Evolutionary conservation across 2,888 invertebrate genomes (phyloP), one percentile per base, ranked within the genome.

Genomic region (Nomada fabriciana): DNA sequence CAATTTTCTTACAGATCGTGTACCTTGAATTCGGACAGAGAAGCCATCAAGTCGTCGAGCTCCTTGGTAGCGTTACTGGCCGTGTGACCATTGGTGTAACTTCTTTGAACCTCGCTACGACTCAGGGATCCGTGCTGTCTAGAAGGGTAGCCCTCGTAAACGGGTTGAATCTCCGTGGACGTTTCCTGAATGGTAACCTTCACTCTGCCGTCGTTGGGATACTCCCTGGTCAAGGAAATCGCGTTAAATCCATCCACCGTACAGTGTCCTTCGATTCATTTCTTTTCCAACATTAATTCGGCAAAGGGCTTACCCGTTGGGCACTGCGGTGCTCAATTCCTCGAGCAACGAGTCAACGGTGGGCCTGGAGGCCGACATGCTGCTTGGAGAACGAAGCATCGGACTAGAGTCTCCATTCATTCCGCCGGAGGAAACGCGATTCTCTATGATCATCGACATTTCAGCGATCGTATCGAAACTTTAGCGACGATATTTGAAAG

Each of bases 41-140:
- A 98, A 2, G 98, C 98, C 99, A 99, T 99, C 82, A 99, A 95
- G 92, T 99, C 98, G 92, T 99, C 99, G 81, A 99, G 95, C 94
- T 99, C 99, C 94, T 97, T 97, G 29, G 99, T 99, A 52, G 99
- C 99, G 80, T 97, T 97, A 71, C 98, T 98, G 29, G 98, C 97
- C 11, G 93, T 92, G 70, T 90, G 93, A 29, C 93, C 93, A 63
- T 93, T 93, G 53, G 91, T 74, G 71, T 88, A 92, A 63, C 89
- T 90, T 65, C 87, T 84, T 57, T 92, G 91, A 43, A 82, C 80
- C 64, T 91, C 91, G 65, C 87, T 88, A 47, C 91, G 90, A 74
- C 83, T 89, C 18, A 93, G 79, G 20, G 92, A 91, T 65, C 89
- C 89, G 2, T 90, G 90, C 29, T 91, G 91, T 25, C 90, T 89